Conservation (phyloP, 2,888 invertebrate genomes). For the Drosophila fulvimacula region DNA sequence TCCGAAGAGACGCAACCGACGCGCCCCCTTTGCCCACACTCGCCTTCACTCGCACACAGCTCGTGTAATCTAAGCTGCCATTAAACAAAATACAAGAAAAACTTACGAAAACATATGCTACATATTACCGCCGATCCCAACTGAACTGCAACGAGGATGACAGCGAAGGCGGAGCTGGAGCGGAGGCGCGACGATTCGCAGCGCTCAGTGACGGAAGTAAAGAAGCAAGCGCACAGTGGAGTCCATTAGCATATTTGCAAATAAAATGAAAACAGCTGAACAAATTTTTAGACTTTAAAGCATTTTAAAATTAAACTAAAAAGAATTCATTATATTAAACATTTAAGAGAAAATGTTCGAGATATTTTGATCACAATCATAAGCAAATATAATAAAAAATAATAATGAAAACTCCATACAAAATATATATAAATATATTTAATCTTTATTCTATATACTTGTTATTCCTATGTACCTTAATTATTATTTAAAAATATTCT, state of each 20-base stretch:
- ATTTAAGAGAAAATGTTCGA: no score
- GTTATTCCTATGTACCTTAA: neutral
- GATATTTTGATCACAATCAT: no score
- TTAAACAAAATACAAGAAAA: slow-evolving; percentile 81
- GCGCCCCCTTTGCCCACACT: slow-evolving; percentile 9
- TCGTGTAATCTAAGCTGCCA: slow-evolving; percentile 80
- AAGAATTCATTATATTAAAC: no score
- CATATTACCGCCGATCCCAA: slow-evolving; percentile 73
- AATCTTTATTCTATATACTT: neutral
- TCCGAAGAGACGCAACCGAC: slow-evolving; percentile 4
- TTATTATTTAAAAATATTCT: neutral
- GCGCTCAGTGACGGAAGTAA: slow-evolving; percentile 69
- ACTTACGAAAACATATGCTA: slow-evolving; percentile 81
- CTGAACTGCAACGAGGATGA: slow-evolving; percentile 44
- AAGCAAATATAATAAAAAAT: neutral
- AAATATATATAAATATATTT: neutral
- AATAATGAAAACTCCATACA: neutral
- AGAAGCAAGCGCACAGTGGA: slow-evolving; percentile 62
- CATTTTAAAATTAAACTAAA: neutral
- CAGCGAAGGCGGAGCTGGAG: slow-evolving; percentile 37
- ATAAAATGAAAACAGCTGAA: neutral
- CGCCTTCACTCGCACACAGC: slow-evolving; percentile 38
- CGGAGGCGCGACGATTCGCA: slow-evolving; percentile 43
- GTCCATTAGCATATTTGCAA: neutral
- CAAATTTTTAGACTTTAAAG: no score